Evolutionary conservation across 2,888 invertebrate species (phyloP), one percentile per base, ranked within the genome.

Genomic region (Dexiosoma caninum): DNA sequence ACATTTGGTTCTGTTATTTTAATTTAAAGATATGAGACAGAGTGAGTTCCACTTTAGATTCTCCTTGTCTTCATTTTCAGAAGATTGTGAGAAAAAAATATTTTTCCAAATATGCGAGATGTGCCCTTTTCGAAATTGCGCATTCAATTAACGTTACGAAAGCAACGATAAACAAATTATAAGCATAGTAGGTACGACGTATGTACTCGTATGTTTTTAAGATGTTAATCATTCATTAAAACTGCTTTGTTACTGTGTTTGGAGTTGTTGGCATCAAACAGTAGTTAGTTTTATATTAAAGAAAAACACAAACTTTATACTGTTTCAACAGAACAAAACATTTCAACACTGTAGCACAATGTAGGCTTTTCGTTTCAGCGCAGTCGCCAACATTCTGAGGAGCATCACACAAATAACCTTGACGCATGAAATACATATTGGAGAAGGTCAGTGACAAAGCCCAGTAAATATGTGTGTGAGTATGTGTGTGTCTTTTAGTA

Each of bases 391-490:
- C 19, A 23, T 32, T 35, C 6, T 57, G 30, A 55, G 27, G 40
- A 62, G 55, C 70, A 70, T 77, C 74, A 53, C 40, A 35, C 42
- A 57, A 60, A 77, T 64, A 81, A 81, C 81, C 81, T 81, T 81
- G 81, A 81, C 77, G 81, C 62, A 72, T 67, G 72, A 69, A 67
- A 69, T 62, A 42, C 67, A 42, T 55, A 62, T 81, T 81, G 77
- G 49, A 72, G 81, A 81, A 81, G 81, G 81, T 81, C 81, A 81
- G 81, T 81, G 81, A 81, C 80, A 81, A 81, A 75, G 40, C 42
- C 44, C 10, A n/a, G 5, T 30, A 5, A 4, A 14, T 30, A 23
- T 21, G 16, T 53, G 12, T 42, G 10, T 32, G 42, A 21, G n/a
- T 51, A 6, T 30, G 9, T 42, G 21, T 37, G 21, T 57, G 57